phyloP scores from a whole-genome alignment of 2,888 invertebrate genomes.

The Netelia fuscicornis region DNA sequence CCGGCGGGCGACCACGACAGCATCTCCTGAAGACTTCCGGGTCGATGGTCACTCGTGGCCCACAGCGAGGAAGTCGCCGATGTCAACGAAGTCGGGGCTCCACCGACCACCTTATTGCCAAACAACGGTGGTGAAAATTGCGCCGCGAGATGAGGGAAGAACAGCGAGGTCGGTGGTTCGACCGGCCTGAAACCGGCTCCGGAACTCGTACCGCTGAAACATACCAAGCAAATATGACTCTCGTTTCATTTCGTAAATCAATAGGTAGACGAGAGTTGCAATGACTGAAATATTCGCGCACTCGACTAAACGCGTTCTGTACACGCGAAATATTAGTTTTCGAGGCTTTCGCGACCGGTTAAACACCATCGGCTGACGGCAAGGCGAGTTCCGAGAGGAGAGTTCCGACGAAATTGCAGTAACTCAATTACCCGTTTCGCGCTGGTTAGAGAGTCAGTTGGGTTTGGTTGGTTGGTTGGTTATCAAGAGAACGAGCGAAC shows the following conservation, averaged over 20 bases:
- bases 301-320: background rate
- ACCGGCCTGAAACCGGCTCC: conserved; percentile 86
- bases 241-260: background rate
- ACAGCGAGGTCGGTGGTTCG: conserved; percentile 89
- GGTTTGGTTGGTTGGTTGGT: background rate
- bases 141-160: conserved; percentile 93
- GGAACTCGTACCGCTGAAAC: conserved; percentile 87
- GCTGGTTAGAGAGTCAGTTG: conserved; percentile 35
- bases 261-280: background rate
- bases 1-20: conserved; percentile 82
- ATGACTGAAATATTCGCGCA: background rate
- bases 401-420: conserved; percentile 63
- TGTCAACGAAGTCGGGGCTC: conserved; percentile 82
- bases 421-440: conserved; percentile 65
- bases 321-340: background rate
- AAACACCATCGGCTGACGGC: conserved; percentile 16
- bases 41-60: conserved; percentile 85
- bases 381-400: conserved; percentile 50
- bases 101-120: conserved; percentile 84
- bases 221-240: background rate
- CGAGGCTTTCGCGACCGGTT: conserved; percentile 53
- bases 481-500: conserved; percentile 22
- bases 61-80: conserved; percentile 83
- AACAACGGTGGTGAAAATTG: conserved; percentile 94
- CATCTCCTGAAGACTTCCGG: conserved; percentile 82